phyloP scores from a whole-genome alignment of 2,113 vertebrate genomes.

The Fulmarus glacialis region DNA sequence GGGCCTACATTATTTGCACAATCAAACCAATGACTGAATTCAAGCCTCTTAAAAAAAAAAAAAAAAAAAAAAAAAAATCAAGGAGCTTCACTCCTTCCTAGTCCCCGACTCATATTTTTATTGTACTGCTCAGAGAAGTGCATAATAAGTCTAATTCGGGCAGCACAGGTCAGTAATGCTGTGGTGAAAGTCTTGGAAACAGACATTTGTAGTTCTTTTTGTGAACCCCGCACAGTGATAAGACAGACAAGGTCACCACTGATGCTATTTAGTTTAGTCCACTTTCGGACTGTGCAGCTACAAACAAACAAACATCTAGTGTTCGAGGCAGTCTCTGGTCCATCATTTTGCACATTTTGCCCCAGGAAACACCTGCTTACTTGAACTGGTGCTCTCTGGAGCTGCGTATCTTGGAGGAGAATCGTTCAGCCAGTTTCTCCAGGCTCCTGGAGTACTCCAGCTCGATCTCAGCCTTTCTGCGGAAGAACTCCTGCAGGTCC shows the following conservation, averaged over 20 bases:
- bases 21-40: background rate
- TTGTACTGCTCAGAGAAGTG: accelerated
- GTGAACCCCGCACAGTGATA: background rate
- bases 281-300: background rate
- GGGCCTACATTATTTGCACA: background rate
- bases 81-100: background rate
- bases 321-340: background rate
- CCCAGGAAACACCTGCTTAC: slow-evolving; percentile 70
- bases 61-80: background rate
- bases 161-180: background rate
- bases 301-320: accelerated
- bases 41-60: background rate
- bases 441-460: slow-evolving; percentile 96
- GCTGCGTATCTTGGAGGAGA: slow-evolving; percentile 97
- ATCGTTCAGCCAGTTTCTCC: slow-evolving; percentile 95
- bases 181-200: background rate
- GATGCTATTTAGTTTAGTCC: accelerated
- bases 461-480: slow-evolving; percentile 95
- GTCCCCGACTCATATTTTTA: accelerated
- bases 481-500: slow-evolving; percentile 99
- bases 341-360: accelerated
- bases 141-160: accelerated
- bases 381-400: slow-evolving; percentile 96
- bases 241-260: accelerated
- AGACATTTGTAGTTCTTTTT: accelerated